These are phyloP conservation scores for Chlorocebus sabaeus DNA, from an alignment of 2,113 vertebrate genomes.

Conservation along the genomic window DNA sequence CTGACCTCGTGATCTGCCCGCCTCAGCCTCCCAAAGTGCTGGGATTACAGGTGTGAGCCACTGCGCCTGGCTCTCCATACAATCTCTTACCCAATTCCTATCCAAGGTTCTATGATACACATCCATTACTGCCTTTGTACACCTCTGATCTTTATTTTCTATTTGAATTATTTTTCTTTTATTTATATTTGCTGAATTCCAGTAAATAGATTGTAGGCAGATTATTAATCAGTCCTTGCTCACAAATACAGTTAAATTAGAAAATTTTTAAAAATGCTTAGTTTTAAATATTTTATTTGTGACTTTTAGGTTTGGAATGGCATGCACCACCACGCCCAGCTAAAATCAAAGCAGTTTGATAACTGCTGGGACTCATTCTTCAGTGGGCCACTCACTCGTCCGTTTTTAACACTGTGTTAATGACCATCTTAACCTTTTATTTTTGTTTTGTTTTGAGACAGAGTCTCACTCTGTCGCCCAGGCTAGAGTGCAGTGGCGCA, in stretches of 20 bases:
- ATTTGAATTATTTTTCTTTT: background rate
- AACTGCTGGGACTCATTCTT: background rate
- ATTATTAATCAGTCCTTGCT: background rate
- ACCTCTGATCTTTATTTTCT: background rate
- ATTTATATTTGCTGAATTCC: slow-evolving; percentile 28
- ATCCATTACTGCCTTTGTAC: background rate
- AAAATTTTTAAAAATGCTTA: background rate
- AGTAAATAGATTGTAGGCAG: background rate
- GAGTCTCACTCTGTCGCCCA: too few relatives aligned
- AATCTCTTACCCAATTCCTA: background rate
- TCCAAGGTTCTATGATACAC: background rate
- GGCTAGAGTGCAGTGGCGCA: too few relatives aligned
- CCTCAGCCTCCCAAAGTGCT: too few relatives aligned
- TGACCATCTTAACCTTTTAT: background rate
- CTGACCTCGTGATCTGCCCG: too few relatives aligned
- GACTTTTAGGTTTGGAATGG: background rate
- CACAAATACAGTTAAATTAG: background rate
- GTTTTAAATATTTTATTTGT: slow-evolving; percentile 3
- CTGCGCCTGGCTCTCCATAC: background rate
- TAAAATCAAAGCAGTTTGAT: background rate
- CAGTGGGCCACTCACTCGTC: background rate
- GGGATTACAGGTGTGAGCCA: too few relatives aligned
- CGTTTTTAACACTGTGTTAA: background rate
- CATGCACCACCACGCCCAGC: too few relatives aligned
- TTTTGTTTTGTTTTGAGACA: too few relatives aligned